Percentiles rank a stretch among this genome's conserved stretches.
These are phyloP conservation scores for Eriosoma lanigerum DNA, from an alignment of 1,140 invertebrate genomes.

Conservation along the genomic window DNA sequence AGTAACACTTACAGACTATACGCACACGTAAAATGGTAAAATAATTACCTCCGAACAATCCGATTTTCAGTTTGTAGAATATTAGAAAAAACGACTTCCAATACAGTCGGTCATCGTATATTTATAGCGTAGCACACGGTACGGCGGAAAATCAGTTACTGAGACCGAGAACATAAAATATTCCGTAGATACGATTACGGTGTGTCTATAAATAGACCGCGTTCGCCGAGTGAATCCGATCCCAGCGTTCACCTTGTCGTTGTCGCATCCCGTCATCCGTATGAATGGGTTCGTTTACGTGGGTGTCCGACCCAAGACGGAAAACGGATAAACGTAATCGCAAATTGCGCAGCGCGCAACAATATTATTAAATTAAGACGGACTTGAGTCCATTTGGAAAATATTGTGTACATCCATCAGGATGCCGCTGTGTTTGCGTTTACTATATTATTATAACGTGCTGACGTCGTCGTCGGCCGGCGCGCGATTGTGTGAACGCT, in stretches of 20 bases:
- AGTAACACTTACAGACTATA: neutral
- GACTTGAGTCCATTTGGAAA: slow-evolving; percentile 9
- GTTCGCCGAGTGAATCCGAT: slow-evolving; percentile 12
- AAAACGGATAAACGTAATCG: neutral
- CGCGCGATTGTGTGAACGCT: slow-evolving; percentile 5
- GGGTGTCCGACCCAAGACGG: slow-evolving; percentile 1
- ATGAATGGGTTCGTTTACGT: neutral
- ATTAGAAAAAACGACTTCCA: neutral
- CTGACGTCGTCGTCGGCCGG: neutral
- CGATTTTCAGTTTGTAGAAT: neutral
- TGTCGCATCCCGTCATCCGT: slow-evolving; percentile 41
- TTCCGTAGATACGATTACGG: slow-evolving; percentile 30
- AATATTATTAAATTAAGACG: slow-evolving; percentile 3
- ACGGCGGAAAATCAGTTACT: slow-evolving; percentile 17
- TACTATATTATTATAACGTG: neutral
- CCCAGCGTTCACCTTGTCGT: slow-evolving; percentile 37
- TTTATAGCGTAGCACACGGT: slow-evolving; percentile 41
- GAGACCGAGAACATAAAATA: slow-evolving; percentile 16
- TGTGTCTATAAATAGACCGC: slow-evolving; percentile 44
- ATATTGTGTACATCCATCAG: neutral
- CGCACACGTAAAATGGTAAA: neutral
- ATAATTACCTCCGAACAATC: neutral
- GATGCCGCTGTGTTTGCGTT: neutral
- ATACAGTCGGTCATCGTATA: slow-evolving; percentile 34
- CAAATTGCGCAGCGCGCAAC: neutral